These are phyloP conservation scores for Platyscelio sp. DNA, from an alignment of 2,888 invertebrate species.

Conservation along the genomic window DNA sequence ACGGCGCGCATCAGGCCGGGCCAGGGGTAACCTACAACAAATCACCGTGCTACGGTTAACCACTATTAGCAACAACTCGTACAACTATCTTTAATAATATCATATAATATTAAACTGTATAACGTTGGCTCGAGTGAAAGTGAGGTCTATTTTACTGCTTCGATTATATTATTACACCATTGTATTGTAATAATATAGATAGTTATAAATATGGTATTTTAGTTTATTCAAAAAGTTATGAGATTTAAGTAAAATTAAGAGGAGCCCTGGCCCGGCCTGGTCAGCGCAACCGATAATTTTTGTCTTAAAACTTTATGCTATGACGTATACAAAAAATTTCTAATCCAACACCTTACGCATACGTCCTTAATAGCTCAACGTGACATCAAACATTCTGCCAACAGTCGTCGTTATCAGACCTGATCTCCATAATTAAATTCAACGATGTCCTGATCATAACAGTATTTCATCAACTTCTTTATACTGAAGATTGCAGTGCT, in stretches of 20 bases:
- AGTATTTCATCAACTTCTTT: slow-evolving; percentile 40
- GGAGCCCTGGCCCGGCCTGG: slow-evolving; percentile 85
- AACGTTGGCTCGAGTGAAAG: too few species aligned
- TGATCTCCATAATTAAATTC: slow-evolving; percentile 31
- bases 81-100: slow-evolving; percentile 40
- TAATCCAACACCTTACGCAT: slow-evolving; percentile 37
- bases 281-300: slow-evolving; percentile 76
- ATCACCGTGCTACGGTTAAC: slow-evolving; percentile 77
- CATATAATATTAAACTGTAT: not conserved
- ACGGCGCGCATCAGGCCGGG: slow-evolving; percentile 85
- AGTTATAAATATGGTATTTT: too few species aligned
- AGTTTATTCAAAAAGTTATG: too few species aligned
- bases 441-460: slow-evolving; percentile 46
- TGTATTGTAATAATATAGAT: too few species aligned
- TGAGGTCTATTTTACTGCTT: too few species aligned
- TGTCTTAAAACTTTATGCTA: slow-evolving; percentile 36
- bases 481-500: slow-evolving; percentile 57
- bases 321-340: slow-evolving; percentile 14
- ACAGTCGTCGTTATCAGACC: slow-evolving; percentile 32
- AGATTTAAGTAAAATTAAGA: too few species aligned
- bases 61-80: slow-evolving; percentile 64
- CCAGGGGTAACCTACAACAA: slow-evolving; percentile 85
- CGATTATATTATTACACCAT: too few species aligned
- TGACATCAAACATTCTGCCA: slow-evolving; percentile 36
- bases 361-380: slow-evolving; percentile 36